Conservation (phyloP, 2,113 vertebrate species). For the Macaca nemestrina region DNA sequence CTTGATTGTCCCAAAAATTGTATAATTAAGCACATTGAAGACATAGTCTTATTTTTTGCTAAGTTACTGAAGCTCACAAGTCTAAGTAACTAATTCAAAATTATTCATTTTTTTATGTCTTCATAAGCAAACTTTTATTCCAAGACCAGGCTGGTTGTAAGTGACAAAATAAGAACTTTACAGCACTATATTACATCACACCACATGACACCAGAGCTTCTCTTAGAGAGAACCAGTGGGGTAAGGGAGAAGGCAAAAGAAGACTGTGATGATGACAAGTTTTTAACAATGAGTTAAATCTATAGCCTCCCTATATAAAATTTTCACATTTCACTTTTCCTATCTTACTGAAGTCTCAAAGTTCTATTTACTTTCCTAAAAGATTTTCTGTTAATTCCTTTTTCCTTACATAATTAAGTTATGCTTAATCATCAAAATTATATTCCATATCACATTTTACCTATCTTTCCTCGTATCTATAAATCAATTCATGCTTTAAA, state of each 20-base stretch:
- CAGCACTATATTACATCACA: not conserved
- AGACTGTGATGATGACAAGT: not conserved
- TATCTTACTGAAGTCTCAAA: not conserved
- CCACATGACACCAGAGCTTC: not conserved
- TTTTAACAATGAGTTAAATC: not conserved
- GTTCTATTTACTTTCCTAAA: slow-evolving; percentile 30
- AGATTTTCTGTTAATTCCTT: slow-evolving; percentile 1
- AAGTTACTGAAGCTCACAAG: slow-evolving; percentile 24
- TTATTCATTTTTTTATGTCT: not conserved
- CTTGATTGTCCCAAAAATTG: not conserved
- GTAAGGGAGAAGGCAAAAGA: not conserved
- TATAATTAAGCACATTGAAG: not conserved
- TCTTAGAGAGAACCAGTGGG: not conserved
- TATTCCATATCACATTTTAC: slow-evolving; percentile 22
- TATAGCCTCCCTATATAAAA: not conserved
- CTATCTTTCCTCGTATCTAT: not conserved
- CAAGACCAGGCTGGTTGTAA: not conserved
- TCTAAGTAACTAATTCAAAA: not conserved
- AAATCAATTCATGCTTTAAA: not conserved
- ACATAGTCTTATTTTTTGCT: not conserved
- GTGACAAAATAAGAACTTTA: not conserved
- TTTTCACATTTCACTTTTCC: slow-evolving; percentile 17
- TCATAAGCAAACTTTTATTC: slow-evolving; percentile 10
- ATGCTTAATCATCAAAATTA: slow-evolving; percentile 34
- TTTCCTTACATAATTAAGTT: not conserved